Percentiles rank a stretch among this genome's conserved stretches.
Conservation (phyloP, 2,113 vertebrate species). For the Oxyruncus cristatus region DNA sequence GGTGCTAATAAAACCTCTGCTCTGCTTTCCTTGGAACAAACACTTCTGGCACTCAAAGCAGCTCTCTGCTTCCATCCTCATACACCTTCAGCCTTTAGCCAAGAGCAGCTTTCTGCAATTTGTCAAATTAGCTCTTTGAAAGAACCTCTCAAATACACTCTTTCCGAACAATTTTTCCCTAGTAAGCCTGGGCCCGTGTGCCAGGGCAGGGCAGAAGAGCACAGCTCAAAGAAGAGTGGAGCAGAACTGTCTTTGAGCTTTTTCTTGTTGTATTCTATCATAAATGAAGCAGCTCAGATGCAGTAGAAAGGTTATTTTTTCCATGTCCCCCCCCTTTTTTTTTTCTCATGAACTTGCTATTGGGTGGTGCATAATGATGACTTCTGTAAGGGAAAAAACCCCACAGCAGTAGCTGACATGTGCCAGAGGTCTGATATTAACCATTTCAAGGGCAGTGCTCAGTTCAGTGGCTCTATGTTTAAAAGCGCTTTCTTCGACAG, state of each 20-base stretch:
- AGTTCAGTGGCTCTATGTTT: neutral
- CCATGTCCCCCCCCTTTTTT: neutral
- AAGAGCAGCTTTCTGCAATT: neutral
- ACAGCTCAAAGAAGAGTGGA: neutral
- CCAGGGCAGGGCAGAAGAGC: neutral
- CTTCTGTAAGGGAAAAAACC: neutral
- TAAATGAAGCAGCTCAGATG: neutral
- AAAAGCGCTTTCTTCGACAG: neutral
- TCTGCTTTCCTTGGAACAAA: slow-evolving; percentile 4
- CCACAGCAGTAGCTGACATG: neutral
- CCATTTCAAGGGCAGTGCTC: neutral
- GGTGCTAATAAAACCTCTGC: slow-evolving; percentile 15
- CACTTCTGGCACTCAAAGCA: neutral
- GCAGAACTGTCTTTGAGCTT: neutral
- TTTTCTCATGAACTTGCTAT: neutral
- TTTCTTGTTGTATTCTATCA: neutral
- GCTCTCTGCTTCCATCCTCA: neutral
- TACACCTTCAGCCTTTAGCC: neutral
- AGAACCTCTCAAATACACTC: neutral
- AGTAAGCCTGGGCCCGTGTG: neutral
- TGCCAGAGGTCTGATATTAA: slow-evolving; percentile 22
- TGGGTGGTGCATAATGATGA: neutral
- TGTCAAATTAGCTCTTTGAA: slow-evolving; percentile 24
- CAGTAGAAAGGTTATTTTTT: neutral
- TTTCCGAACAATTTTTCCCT: neutral